These are phyloP conservation scores for Hozukius guyotensis DNA, from an alignment of 2,797 vertebrate species.

Conservation along the genomic window DNA sequence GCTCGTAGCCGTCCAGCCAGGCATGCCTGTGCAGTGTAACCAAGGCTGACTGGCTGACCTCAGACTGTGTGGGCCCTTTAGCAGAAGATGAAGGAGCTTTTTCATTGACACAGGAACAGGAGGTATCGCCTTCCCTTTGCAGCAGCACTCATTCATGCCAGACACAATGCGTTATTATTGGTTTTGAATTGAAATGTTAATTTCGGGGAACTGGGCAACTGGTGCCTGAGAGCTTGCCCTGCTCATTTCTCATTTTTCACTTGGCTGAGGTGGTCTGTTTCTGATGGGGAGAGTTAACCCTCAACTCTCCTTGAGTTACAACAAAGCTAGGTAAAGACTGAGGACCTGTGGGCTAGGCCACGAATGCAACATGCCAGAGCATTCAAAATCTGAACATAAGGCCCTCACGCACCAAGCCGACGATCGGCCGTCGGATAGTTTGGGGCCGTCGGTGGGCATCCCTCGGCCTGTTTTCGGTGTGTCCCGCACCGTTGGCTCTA, in stretches of 20 bases:
- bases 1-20: conserved; percentile 75
- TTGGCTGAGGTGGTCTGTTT: conserved; percentile 71
- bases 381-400: background rate
- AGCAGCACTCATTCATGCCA: conserved; percentile 89
- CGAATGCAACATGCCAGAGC: background rate
- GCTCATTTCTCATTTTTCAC: conserved; percentile 92
- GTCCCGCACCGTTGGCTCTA: no score
- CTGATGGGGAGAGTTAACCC: conserved; percentile 67
- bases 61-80: conserved; percentile 88
- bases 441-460: no score
- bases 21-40: conserved; percentile 87
- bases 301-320: conserved; percentile 56
- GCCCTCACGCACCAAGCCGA: no score
- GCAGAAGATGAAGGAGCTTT: conserved; percentile 92
- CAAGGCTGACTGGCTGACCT: conserved; percentile 88
- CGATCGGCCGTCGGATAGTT: no score
- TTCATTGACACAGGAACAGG: conserved; percentile 92
- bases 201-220: conserved; percentile 89
- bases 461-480: no score
- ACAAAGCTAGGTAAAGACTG: conserved; percentile 17
- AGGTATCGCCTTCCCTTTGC: conserved; percentile 92
- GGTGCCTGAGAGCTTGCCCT: conserved; percentile 83
- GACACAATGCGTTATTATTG: conserved; percentile 97
- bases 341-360: background rate
- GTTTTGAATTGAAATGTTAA: conserved; percentile 99